Evolutionary conservation across 2,797 vertebrate genomes (phyloP), one percentile per base, ranked within the genome.

Genomic region (Melanotaenia boesemani): DNA sequence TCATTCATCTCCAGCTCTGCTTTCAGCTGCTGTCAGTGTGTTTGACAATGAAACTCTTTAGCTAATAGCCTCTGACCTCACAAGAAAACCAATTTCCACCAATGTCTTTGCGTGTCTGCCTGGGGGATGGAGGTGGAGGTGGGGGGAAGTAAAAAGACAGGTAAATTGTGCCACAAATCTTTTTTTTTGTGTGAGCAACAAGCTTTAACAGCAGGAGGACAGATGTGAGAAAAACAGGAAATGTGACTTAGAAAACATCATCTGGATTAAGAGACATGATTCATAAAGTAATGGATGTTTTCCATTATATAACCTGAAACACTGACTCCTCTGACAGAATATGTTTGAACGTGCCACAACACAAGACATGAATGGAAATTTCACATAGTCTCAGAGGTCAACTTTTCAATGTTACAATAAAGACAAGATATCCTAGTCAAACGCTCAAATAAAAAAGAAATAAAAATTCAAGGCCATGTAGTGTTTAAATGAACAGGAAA

Each of bases 201-300:
- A 72, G 64, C 57, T 63, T 62, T 80, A 52, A 52, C 66, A 76
- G 59, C 54, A 50, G 65, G 5, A 52, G 46, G 66, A 60, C 34
- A 48, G 36, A 83, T 28, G 50, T 79, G 55, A 72, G 50, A 67
- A 88, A 28, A 82, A 85, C 82, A 86, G 80, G 60, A 81, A 82
- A 83, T 61, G 48, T 67, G 73, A 80, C 28, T 74, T 48, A 18
- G 50, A 64, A 76, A 76, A 77, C 61, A 82, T 74, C 85, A 88
- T 88, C 81, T 88, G 85, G 85, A 81, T 89, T 63, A 83, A 46
- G 65, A 82, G 72, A 83, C 73, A 10, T 86, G 81, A 87, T 75
- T 87, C 83, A 87, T 28, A 16, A 69, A 70, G 73, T 81, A 75
- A 82, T 84, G 70, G 72, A 77, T 87, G 77, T 82, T 89, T 90